Conservation (phyloP, 2,113 vertebrate genomes). For the Cercocebus atys region DNA sequence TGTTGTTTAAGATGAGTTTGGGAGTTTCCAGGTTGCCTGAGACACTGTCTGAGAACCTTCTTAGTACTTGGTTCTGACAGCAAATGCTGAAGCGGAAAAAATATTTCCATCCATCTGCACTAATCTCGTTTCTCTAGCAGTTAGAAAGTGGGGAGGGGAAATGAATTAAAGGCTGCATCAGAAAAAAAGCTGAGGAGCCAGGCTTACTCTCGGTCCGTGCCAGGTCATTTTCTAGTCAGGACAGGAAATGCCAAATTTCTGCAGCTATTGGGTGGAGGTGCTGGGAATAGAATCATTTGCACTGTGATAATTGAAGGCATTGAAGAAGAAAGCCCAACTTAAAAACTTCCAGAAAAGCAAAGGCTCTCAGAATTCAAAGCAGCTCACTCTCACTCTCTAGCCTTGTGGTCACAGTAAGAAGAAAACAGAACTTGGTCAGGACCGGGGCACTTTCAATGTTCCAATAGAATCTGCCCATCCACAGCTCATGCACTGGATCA, state of each 20-base stretch:
- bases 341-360: conserved; percentile 41
- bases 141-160: background rate
- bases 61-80: conserved; percentile 75
- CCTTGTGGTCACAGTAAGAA: background rate
- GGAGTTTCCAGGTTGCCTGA: conserved; percentile 75
- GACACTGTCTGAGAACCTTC: conserved; percentile 71
- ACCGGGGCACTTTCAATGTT: rapidly evolving
- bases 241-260: conserved; percentile 70
- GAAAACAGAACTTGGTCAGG: background rate
- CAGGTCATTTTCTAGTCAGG: conserved; percentile 69
- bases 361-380: background rate
- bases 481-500: background rate
- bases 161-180: conserved; percentile 62
- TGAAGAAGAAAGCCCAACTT: conserved; percentile 72
- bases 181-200: conserved; percentile 71
- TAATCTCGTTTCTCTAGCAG: conserved; percentile 80
- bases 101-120: conserved; percentile 78
- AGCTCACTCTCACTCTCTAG: background rate
- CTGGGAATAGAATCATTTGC: conserved; percentile 73
- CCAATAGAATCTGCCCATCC: too few species aligned
- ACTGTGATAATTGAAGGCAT: conserved; percentile 69
- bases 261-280: conserved; percentile 68
- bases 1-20: conserved; percentile 66
- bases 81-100: conserved; percentile 80
- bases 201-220: conserved; percentile 73